Conservation (phyloP, 2,113 vertebrate genomes). For the Catharus minimus region DNA sequence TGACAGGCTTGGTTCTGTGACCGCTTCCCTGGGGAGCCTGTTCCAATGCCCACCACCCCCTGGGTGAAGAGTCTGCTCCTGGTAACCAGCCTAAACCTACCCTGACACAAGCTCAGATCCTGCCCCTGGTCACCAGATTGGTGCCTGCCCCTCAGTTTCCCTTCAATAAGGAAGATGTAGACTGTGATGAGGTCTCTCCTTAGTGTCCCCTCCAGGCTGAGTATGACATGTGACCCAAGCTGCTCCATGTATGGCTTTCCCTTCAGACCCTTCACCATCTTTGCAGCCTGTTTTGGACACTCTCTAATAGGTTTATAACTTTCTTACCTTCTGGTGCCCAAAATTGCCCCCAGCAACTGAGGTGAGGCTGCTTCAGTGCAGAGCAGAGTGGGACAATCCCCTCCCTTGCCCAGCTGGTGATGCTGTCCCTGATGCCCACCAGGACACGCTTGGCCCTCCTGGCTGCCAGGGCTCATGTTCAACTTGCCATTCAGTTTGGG, state of each 20-base stretch:
- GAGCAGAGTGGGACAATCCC: neutral
- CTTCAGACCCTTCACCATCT: neutral
- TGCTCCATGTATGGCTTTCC: fast-evolving
- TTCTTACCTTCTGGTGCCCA: neutral
- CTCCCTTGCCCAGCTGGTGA: neutral
- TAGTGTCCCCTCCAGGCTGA: neutral
- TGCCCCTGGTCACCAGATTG: neutral
- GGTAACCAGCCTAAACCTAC: neutral
- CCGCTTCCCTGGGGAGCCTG: neutral
- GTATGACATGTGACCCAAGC: neutral
- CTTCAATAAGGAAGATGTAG: neutral
- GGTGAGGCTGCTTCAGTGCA: neutral
- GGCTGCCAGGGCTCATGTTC: neutral
- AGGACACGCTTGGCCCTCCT: fast-evolving
- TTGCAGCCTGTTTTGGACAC: neutral
- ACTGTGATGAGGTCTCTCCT: neutral
- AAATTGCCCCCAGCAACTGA: fast-evolving
- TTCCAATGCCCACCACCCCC: too few species aligned
- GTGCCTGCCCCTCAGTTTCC: fast-evolving
- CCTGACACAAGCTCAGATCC: neutral
- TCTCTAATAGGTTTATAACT: neutral
- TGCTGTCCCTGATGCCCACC: fast-evolving
- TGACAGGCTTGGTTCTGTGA: neutral
- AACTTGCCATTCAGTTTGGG: neutral
- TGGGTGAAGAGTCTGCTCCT: neutral